phyloP scores from a whole-genome alignment of 1,140 invertebrate species.

The Eubasilissa regina region DNA sequence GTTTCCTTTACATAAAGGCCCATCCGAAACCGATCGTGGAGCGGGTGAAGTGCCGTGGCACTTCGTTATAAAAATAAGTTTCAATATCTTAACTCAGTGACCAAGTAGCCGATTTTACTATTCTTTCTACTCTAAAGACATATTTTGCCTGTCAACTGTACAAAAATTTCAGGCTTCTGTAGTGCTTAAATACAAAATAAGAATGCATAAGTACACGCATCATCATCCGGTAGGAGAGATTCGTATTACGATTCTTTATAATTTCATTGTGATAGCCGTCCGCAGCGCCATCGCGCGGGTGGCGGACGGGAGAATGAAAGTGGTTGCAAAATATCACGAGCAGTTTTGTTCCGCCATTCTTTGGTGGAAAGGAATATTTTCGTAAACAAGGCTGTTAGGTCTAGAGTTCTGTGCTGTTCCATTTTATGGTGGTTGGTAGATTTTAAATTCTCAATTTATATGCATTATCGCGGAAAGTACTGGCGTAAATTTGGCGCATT shows the following conservation, averaged over 20 bases:
- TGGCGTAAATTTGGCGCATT: slow-evolving; percentile 39
- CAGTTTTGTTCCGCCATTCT: slow-evolving; percentile 18
- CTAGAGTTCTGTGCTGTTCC: slow-evolving; percentile 43
- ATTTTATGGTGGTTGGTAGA: slow-evolving; percentile 53
- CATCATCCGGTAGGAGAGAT: slow-evolving; percentile 47
- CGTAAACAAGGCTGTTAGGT: slow-evolving; percentile 52
- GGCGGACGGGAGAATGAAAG: slow-evolving; percentile 46
- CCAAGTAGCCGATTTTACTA: background rate
- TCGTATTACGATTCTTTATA: slow-evolving; percentile 57
- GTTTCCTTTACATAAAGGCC: slow-evolving; percentile 58
- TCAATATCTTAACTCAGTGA: background rate
- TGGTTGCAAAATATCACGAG: slow-evolving; percentile 52
- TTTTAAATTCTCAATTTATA: slow-evolving; percentile 56
- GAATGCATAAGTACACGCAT: slow-evolving; percentile 48
- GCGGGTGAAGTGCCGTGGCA: slow-evolving; percentile 22
- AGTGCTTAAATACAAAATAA: slow-evolving; percentile 44
- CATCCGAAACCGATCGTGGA: slow-evolving; percentile 35
- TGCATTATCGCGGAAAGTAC: slow-evolving; percentile 45
- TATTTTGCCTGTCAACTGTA: background rate
- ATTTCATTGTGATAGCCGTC: slow-evolving; percentile 41
- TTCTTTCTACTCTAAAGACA: slow-evolving; percentile 2
- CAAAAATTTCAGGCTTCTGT: background rate
- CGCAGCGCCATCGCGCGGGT: background rate
- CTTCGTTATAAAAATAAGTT: slow-evolving; percentile 20
- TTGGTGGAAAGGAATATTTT: slow-evolving; percentile 37